Evolutionary conservation across 2,888 invertebrate genomes (phyloP), one percentile per base, ranked within the genome.

Genomic region (Melipona bicolor): DNA sequence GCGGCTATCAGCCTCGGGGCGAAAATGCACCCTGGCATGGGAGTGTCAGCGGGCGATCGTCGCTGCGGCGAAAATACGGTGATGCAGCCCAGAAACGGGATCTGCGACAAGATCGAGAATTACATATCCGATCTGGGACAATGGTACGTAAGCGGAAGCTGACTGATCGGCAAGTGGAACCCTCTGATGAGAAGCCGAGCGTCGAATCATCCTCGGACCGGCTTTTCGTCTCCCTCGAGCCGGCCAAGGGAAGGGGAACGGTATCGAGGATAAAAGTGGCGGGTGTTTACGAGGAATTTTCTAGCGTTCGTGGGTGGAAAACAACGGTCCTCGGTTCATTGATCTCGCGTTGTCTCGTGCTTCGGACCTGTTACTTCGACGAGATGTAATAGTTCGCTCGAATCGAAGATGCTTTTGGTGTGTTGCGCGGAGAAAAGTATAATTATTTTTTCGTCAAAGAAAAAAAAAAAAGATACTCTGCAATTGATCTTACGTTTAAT

Each of bases 51-150:
- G 89, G 90, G 91, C 90, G 92, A 92, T 87, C 93, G 92, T 88
- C 92, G 90, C 89, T 90, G 89, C 81, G 89, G 90, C 88, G 91
- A 92, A 90, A 94, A 92, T 88, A 84, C 90, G 77, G 90, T 89
- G 85, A 93, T 93, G 92, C 93, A 93, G 89, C 91, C 93, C 78
- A 91, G 92, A 84, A 93, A 88, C 70, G 96, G 95, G 93, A 95
- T 96, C 93, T 96, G 96, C 95, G 96, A 96, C 93, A 96, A 96
- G 95, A 95, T 96, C 88, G 96, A 96, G 92, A 95, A 95, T 92
- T 96, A 96, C 94, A 95, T 97, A 92, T 96, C 96, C 79, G 96
- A 97, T 93, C 95, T 97, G 81, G 96, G 96, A 95, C 96, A 96
- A 96, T 97, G 97, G 97, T 96, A 95, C 95, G 95, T 93, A 70